Evolutionary conservation across 37 sponge, comb jelly and placozoan species (phyloP).

Genomic region (Agelas oroides): DNA sequence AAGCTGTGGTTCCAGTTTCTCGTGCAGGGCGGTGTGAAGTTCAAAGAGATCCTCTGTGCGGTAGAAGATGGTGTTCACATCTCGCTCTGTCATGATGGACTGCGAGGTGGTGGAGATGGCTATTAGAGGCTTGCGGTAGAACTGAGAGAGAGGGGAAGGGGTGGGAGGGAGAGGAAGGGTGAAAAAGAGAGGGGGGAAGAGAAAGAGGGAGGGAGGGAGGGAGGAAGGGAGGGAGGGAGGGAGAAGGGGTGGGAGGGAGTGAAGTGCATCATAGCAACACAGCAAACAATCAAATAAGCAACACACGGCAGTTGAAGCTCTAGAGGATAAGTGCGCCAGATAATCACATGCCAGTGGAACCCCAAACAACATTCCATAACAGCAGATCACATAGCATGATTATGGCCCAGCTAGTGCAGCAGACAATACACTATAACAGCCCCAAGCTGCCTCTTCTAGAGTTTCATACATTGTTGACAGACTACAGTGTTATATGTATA

Average conservation of each 20-base stretch:
- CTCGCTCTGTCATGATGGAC: slow-evolving; percentile 72
- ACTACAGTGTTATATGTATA: no score
- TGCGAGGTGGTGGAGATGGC: slow-evolving; percentile 77
- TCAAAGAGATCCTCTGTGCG: slow-evolving; percentile 71
- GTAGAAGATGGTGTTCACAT: slow-evolving; percentile 85
- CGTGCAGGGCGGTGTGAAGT: slow-evolving; percentile 62
- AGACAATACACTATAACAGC: no score
- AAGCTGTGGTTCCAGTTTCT: slow-evolving; percentile 62
- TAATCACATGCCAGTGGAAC: no score
- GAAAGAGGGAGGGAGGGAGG: neutral
- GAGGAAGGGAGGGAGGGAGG: neutral
- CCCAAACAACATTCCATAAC: no score
- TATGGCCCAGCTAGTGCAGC: no score
- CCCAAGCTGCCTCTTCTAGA: no score
- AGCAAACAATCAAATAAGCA: neutral
- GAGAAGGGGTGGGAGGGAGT: neutral
- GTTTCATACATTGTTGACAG: no score
- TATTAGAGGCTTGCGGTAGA: slow-evolving; percentile 85
- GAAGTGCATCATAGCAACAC: neutral
- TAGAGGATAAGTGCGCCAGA: no score
- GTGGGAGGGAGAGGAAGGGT: neutral
- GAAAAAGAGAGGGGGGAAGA: neutral
- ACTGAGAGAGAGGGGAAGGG: slow-evolving; percentile 44
- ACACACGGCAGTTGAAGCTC: neutral
- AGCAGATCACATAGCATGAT: no score